A percentile compares a stretch with the other conserved stretches of the same genome.
Conservation (phyloP, 2,113 vertebrate genomes). For the Falco punctatus region DNA sequence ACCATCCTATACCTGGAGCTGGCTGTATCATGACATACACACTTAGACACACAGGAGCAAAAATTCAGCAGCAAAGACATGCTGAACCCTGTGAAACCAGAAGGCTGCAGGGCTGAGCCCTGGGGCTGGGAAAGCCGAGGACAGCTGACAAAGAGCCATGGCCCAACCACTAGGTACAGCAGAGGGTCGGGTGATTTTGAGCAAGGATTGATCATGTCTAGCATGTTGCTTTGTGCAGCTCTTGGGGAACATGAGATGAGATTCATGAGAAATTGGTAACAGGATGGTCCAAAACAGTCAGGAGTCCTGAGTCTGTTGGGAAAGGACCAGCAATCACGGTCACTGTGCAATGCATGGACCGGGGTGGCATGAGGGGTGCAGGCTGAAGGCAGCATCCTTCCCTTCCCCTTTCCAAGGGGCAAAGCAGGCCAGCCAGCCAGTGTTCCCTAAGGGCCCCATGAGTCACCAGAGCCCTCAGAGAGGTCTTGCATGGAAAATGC, state of each 20-base stretch:
- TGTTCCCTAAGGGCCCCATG: rapidly evolving
- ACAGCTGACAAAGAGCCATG: rapidly evolving
- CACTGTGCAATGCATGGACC: rapidly evolving
- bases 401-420: background rate
- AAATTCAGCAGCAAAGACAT: background rate
- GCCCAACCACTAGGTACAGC: background rate
- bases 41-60: background rate
- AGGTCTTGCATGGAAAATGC: rapidly evolving
- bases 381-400: background rate
- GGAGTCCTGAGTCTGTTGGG: background rate
- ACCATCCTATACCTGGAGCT: background rate
- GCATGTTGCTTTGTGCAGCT: background rate
- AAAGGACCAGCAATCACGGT: background rate
- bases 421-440: background rate
- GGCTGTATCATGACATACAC: background rate
- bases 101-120: background rate
- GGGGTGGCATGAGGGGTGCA: rapidly evolving
- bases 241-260: background rate
- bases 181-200: background rate
- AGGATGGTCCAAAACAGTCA: background rate
- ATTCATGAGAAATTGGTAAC: rapidly evolving
- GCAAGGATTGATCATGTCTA: rapidly evolving
- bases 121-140: background rate
- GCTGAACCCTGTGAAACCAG: background rate
- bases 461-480: background rate